Base-by-base conservation (phyloP, 2,888 invertebrate genomes). In the Coecobrya sp. region DNA sequence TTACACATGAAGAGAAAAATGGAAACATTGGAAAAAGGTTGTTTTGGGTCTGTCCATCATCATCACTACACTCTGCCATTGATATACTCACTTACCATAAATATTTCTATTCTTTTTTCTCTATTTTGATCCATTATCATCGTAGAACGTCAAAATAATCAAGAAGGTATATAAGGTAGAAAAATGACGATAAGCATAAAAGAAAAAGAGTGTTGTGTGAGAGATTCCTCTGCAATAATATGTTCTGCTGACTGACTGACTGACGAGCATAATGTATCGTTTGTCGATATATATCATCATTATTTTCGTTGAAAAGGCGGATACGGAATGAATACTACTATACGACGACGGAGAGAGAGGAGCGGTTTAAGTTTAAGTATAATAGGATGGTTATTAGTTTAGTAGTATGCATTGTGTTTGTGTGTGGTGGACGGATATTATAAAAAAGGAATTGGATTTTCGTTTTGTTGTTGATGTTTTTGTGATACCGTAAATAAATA, bases 401-500 rank as follows among this genome's bases (percentile, higher is more conserved):
- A 36, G 36, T 36, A 36, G 36, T 36, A 36, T 2, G 36, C 7
- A 36, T 36, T 36, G 7, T 36, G 36, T 36, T 7, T 36, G 36
- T 36, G 36, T 25, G 22, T 76, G 45, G 30, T 76, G 76, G 81
- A 81, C 81, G 81, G 81, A 81, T 81, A 52, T 55, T 81, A 52
- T 55, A 30, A 81, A 79, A 55, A 81, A 81, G 81, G 55, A 81
- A 55, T 81, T 81, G 81, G 81, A 55, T 52, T 81, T 36, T 36
- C 36, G 36, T 36, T n/a, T n/a, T 36, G 36, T 81, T 55, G 81
- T 81, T 81, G 84, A 84, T 84, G 84, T 84, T 84, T 84, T 84
- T 84, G 76, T 87, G 73, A 89, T 89, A 84, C 68, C 45, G 89
- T 89, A 84, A 88, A 88, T 88, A 88, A 88, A 89, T 89, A 89